Conservation (phyloP, 2,113 vertebrate species). For the Ptilonorhynchus violaceus region DNA sequence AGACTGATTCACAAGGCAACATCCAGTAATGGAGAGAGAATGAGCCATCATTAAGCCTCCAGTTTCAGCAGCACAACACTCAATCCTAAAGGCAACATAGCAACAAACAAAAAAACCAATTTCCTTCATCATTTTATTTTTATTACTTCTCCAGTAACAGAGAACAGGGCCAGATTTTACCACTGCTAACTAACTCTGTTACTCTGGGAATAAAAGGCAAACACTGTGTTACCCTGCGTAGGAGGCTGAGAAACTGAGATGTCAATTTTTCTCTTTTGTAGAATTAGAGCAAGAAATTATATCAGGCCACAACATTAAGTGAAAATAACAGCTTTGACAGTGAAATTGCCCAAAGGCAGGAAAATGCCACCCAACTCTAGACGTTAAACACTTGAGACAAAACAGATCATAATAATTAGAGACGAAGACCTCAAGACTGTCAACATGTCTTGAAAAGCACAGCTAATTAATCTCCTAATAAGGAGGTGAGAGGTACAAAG, state of each 20-base stretch:
- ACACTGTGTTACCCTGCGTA: background rate
- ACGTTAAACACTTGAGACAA: background rate
- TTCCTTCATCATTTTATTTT: background rate
- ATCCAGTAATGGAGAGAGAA: background rate
- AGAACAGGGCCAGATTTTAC: background rate
- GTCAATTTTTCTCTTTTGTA: background rate
- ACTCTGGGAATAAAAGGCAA: constrained; percentile 22
- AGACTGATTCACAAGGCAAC: background rate
- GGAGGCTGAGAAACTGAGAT: constrained; percentile 40
- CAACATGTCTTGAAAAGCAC: background rate
- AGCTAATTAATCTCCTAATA: background rate
- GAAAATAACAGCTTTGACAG: constrained; percentile 10
- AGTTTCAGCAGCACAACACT: background rate
- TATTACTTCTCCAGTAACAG: background rate
- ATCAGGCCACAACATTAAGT: background rate
- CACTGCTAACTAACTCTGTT: background rate
- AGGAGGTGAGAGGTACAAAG: background rate
- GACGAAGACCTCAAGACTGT: background rate
- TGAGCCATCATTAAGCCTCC: background rate
- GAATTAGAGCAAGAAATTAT: background rate
- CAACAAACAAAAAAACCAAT: background rate
- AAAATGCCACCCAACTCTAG: background rate
- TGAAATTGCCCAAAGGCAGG: background rate
- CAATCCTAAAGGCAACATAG: background rate
- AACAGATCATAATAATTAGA: background rate